Evolutionary conservation across 2,797 vertebrate genomes (phyloP).

Genomic region (Euphonia xanthogaster): DNA sequence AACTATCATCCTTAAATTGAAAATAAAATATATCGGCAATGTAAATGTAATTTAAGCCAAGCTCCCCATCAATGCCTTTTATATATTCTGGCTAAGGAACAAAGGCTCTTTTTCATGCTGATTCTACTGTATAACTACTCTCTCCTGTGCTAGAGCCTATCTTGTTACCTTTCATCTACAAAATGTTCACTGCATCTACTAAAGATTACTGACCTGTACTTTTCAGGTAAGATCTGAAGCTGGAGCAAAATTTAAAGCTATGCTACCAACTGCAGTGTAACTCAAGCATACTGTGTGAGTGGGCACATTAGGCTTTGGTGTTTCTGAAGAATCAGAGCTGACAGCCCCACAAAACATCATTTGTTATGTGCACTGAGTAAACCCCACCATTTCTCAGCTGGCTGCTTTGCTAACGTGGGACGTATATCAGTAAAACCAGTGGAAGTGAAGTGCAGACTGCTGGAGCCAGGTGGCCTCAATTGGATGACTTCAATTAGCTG

Average conservation of each 20-base stretch:
- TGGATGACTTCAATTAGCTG: not conserved
- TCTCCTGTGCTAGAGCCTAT: not conserved
- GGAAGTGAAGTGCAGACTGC: conserved; percentile 5
- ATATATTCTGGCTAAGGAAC: not conserved
- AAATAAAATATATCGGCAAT: not conserved
- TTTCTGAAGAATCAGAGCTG: conserved; percentile 3
- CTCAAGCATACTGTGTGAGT: not conserved
- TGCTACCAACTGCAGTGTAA: not conserved
- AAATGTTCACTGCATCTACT: not conserved
- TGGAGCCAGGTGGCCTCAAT: conserved; percentile 1
- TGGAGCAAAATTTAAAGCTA: conserved; percentile 6
- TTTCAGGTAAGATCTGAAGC: not conserved
- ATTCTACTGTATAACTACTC: not conserved
- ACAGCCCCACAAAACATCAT: not conserved
- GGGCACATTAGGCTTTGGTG: not conserved
- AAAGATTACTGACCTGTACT: not conserved
- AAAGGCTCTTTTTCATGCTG: not conserved
- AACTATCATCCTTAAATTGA: not conserved
- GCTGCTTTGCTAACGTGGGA: not conserved
- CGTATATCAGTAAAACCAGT: not conserved
- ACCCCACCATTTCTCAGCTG: not conserved
- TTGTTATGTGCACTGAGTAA: not conserved
- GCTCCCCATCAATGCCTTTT: not conserved
- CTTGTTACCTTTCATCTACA: not conserved
- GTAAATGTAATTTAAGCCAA: not conserved